A percentile compares a stretch with the other conserved stretches of the same genome.
Evolutionary conservation across 1,140 invertebrate species (phyloP).

Genomic region (Drosophila rhopaloa): DNA sequence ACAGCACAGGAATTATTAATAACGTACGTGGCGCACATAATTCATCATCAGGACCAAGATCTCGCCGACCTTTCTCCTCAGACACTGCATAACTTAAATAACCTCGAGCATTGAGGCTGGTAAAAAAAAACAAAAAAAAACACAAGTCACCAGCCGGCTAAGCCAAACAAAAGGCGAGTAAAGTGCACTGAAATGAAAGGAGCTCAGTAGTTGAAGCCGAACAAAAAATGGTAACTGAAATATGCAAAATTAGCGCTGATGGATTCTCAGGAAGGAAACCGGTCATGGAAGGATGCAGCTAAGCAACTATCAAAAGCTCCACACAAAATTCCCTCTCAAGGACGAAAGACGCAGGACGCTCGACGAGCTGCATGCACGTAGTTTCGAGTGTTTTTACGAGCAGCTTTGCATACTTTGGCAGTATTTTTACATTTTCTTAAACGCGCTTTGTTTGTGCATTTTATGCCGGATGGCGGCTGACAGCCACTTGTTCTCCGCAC

Average conservation of each 20-base stretch:
- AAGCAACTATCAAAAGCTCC: constrained; percentile 71
- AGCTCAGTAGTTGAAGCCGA: constrained; percentile 6
- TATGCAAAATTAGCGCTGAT: constrained; percentile 83
- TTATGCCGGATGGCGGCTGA: constrained; percentile 61
- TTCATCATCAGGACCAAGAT: constrained; percentile 66
- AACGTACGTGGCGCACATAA: constrained; percentile 81
- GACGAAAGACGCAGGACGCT: constrained; percentile 26
- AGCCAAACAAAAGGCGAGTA: constrained; percentile 64
- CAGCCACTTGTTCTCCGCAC: constrained; percentile 35
- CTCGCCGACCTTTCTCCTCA: constrained; percentile 26
- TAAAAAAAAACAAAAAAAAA: constrained; percentile 24
- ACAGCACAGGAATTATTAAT: constrained; percentile 80
- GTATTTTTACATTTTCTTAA: constrained; percentile 76
- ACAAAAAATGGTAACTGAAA: constrained; percentile 65
- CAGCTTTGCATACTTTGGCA: constrained; percentile 80
- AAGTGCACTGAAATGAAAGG: constrained; percentile 36
- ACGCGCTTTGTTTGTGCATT: constrained; percentile 77
- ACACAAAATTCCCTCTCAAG: constrained; percentile 28
- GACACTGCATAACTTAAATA: constrained; percentile 58
- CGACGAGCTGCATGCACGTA: constrained; percentile 62
- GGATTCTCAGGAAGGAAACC: constrained; percentile 78
- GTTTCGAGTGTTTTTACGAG: constrained; percentile 80
- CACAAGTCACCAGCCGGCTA: constrained; percentile 74
- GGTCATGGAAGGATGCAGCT: constrained; percentile 72
- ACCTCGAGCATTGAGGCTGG: constrained; percentile 49